These are phyloP conservation scores for Hylaeus anthracinus DNA, from an alignment of 1,140 invertebrate genomes.

Conservation along the genomic window DNA sequence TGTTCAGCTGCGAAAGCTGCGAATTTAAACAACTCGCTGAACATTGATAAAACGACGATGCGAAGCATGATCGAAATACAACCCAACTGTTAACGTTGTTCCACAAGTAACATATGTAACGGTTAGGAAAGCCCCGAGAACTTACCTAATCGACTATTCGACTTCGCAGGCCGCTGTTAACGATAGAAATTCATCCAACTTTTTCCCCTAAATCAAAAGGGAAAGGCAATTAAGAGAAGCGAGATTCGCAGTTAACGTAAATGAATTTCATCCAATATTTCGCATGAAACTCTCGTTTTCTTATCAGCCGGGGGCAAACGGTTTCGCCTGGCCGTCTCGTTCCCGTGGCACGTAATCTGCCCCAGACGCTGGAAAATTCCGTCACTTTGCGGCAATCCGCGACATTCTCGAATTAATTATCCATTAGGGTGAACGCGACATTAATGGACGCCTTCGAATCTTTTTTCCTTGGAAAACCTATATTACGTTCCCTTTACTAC, in stretches of 20 bases:
- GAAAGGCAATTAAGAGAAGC: conserved; percentile 10
- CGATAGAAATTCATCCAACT: conserved; percentile 2
- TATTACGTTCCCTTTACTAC: too few relatives aligned
- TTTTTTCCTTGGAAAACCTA: too few relatives aligned
- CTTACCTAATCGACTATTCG: conserved; percentile 1
- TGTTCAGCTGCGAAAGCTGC: not conserved
- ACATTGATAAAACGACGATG: too few relatives aligned
- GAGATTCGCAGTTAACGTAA: conserved; percentile 20
- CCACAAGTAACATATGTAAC: too few relatives aligned
- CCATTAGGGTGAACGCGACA: too few relatives aligned
- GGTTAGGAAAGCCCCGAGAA: not conserved
- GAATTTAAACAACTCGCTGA: too few relatives aligned
- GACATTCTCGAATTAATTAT: not conserved
- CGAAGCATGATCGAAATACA: not conserved
- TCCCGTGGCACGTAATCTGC: not conserved
- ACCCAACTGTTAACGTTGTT: too few relatives aligned
- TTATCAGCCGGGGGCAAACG: not conserved
- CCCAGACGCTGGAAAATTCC: not conserved
- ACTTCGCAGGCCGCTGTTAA: not conserved
- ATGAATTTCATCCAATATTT: conserved; percentile 31
- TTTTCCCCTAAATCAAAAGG: conserved; percentile 7
- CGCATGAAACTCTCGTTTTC: conserved; percentile 2
- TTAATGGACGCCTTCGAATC: too few relatives aligned
- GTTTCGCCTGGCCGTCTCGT: not conserved
- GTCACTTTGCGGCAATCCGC: not conserved